Evolutionary conservation across 2,888 invertebrate species (phyloP), one percentile per base, ranked within the genome.

Genomic region (Lutraria lutraria): DNA sequence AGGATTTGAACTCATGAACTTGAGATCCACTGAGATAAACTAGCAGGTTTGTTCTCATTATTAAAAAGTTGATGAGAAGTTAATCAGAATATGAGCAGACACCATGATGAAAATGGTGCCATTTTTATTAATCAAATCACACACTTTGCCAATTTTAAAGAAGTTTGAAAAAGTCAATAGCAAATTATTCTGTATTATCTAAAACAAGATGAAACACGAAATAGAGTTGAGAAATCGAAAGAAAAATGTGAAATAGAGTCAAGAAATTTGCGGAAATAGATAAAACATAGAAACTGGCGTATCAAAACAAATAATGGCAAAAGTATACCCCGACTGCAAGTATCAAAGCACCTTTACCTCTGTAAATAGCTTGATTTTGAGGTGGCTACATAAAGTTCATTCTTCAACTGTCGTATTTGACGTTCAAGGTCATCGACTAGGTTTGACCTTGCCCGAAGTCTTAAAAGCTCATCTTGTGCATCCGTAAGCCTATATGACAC

Each of bases 381-480:
- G 56, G 93, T 93, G 76, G 91, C 82, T 56, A 94, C 87, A 82
- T 89, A 93, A 76, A 96, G 92, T 86, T 96, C 96, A 85, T 95
- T 96, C 86, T 95, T 94, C 81, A 96, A 93, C 89, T 93, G 94
- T 82, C 95, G 93, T 79, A 96, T 93, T 92, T 96, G 95, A 83
- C 95, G 91, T 90, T 96, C 96, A 91, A 96, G 96, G 89, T 95
- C 94, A 92, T 96, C 96, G 25, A 96, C 94, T 53, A 95, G 93
- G 87, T 94, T 94, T 68, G 94, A 92, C 76, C 94, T 94, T 86
- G 94, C 93, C 83, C 95, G 93, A 81, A 96, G 92, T 85, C 94
- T 94, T 87, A 93, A 92, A 85, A 95, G 92, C 91, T 96, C 96
- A 88, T 95, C 95, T 89, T 96, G 95, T 81, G 96, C 95, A 85